phyloP scores from a whole-genome alignment of 1,140 invertebrate genomes.

The Pogonus chalceus region DNA sequence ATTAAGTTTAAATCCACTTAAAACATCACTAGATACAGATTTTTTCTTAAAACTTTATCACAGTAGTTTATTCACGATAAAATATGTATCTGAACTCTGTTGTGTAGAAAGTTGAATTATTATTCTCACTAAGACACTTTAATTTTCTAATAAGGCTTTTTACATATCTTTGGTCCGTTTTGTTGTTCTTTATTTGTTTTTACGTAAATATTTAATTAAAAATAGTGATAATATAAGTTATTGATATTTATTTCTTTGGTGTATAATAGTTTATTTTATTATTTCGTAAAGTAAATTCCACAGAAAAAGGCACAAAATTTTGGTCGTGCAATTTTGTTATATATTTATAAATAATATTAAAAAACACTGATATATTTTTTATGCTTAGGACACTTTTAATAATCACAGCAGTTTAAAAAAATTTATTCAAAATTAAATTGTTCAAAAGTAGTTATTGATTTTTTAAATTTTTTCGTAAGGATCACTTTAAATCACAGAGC shows the following conservation, averaged over 20 bases:
- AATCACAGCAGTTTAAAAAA: conserved; percentile 4
- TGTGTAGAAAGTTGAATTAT: too few species aligned
- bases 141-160: not conserved
- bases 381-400: not conserved
- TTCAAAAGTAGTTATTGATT: not conserved
- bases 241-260: not conserved
- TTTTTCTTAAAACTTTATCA: too few species aligned
- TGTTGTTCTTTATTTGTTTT: not conserved
- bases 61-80: too few species aligned
- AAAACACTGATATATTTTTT: not conserved
- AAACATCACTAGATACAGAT: too few species aligned
- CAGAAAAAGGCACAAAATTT: not conserved
- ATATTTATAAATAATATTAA: not conserved
- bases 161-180: not conserved
- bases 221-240: not conserved
- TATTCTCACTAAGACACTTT: not conserved
- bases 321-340: not conserved
- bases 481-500: conserved; percentile 4
- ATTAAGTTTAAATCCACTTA: conserved; percentile 13
- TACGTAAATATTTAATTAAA: not conserved
- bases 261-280: not conserved
- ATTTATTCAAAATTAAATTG: not conserved
- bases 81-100: too few species aligned
- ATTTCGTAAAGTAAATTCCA: not conserved
- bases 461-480: not conserved